Evolutionary conservation across 1,140 invertebrate species (phyloP).

Genomic region (Saccostrea echinata): DNA sequence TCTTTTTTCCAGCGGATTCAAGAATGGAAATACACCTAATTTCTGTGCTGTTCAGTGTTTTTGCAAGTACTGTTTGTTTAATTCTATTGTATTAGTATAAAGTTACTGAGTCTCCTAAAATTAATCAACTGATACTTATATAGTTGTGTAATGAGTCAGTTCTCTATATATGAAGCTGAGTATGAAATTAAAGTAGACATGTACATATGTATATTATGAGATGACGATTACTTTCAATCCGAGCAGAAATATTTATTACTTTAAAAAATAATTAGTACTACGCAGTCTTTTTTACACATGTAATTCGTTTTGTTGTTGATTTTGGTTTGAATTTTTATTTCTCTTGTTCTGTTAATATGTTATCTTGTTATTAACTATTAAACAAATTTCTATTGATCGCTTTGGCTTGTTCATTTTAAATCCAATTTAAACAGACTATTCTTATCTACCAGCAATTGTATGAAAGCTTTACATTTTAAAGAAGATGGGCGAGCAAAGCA

Average conservation of each 20-base stretch:
- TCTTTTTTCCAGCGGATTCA: neutral
- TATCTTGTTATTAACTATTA: neutral
- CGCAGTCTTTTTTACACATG: neutral
- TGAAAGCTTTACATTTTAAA: too few species aligned
- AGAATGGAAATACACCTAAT: neutral
- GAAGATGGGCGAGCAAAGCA: too few species aligned
- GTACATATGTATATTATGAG: neutral
- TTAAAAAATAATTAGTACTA: neutral
- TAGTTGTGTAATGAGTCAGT: neutral
- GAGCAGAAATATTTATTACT: neutral
- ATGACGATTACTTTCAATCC: neutral
- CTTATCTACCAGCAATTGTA: too few species aligned
- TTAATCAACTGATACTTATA: neutral
- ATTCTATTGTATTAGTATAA: neutral
- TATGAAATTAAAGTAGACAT: too few species aligned
- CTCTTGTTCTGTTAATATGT: neutral
- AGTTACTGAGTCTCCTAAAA: neutral
- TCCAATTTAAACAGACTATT: too few species aligned
- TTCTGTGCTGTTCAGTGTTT: neutral
- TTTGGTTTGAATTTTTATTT: neutral
- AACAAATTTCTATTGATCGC: neutral
- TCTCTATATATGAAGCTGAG: neutral
- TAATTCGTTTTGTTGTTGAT: neutral
- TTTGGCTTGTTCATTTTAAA: neutral
- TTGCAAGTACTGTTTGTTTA: neutral